Evolutionary conservation across 2,888 invertebrate genomes (phyloP).

Genomic region (Digitonthophagus gazella): DNA sequence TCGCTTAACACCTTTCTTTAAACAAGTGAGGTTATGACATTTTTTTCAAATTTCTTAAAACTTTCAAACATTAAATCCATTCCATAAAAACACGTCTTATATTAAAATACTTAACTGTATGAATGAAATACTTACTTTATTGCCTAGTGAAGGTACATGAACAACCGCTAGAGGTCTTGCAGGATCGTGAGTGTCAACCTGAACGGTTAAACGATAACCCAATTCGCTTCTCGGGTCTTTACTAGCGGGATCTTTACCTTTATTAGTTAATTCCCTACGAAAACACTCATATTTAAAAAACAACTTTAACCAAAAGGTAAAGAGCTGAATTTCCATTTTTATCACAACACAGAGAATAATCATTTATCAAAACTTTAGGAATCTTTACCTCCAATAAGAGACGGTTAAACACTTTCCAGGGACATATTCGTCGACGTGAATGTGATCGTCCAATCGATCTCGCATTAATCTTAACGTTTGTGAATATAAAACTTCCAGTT

Average conservation of each 20-base stretch:
- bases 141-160: slow-evolving; percentile 67
- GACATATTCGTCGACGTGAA: slow-evolving; percentile 86
- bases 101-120: neutral
- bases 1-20: too few species aligned
- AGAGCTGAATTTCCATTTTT: neutral
- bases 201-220: slow-evolving; percentile 84
- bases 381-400: slow-evolving; percentile 86
- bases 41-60: too few species aligned
- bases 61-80: too few species aligned
- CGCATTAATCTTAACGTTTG: slow-evolving; percentile 85
- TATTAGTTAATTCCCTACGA: slow-evolving; percentile 58
- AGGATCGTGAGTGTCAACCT: slow-evolving; percentile 80
- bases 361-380: too few species aligned
- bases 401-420: slow-evolving; percentile 86
- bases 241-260: slow-evolving; percentile 46
- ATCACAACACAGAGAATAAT: neutral
- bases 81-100: slow-evolving; percentile 1
- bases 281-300: slow-evolving; percentile 23
- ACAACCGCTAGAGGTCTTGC: slow-evolving; percentile 72
- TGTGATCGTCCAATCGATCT: slow-evolving; percentile 84
- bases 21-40: too few species aligned
- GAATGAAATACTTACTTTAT: slow-evolving; percentile 54
- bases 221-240: slow-evolving; percentile 78
- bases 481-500: slow-evolving; percentile 86
- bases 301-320: neutral